phyloP scores from a whole-genome alignment of 2,888 invertebrate genomes.

The Timandra comae region DNA sequence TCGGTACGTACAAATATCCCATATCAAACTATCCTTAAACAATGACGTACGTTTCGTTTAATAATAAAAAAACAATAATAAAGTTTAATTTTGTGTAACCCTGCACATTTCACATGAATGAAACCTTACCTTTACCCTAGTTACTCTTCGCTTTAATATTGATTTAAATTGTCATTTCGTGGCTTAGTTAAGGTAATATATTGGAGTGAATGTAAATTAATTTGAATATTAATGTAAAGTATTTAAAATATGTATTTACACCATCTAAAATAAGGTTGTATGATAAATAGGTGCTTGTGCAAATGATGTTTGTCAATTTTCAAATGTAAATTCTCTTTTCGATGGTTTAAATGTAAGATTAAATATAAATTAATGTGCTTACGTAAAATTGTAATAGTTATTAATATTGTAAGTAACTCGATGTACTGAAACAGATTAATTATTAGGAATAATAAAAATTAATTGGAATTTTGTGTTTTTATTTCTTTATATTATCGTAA shows the following conservation, averaged over 20 bases:
- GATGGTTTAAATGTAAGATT: conserved; percentile 32
- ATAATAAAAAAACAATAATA: no score
- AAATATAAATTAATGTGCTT: conserved; percentile 55
- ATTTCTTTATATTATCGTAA: no score
- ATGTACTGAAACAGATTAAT: conserved; percentile 69
- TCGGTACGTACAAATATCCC: no score
- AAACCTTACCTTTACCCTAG: conserved; percentile 3
- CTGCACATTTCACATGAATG: conserved; percentile 19
- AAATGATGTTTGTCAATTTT: conserved; percentile 68
- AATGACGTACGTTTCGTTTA: no score
- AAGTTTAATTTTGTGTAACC: no score
- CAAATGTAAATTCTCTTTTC: conserved; percentile 53
- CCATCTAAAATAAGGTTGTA: conserved; percentile 58
- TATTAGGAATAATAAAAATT: conserved; percentile 54
- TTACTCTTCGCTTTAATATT: no score
- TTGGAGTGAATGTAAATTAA: conserved; percentile 6
- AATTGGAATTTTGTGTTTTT: conserved; percentile 22
- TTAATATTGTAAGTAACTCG: conserved; percentile 49
- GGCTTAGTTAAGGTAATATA: neutral
- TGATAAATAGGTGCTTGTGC: conserved; percentile 72
- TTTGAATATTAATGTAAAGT: conserved; percentile 19
- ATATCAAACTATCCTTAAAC: no score
- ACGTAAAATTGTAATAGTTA: conserved; percentile 52
- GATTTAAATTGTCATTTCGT: conserved; percentile 8
- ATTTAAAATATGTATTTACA: conserved; percentile 25